A percentile compares a stretch with the other conserved stretches of the same genome.
phyloP scores from a whole-genome alignment of 2,888 invertebrate genomes.

The Plusia festucae region DNA sequence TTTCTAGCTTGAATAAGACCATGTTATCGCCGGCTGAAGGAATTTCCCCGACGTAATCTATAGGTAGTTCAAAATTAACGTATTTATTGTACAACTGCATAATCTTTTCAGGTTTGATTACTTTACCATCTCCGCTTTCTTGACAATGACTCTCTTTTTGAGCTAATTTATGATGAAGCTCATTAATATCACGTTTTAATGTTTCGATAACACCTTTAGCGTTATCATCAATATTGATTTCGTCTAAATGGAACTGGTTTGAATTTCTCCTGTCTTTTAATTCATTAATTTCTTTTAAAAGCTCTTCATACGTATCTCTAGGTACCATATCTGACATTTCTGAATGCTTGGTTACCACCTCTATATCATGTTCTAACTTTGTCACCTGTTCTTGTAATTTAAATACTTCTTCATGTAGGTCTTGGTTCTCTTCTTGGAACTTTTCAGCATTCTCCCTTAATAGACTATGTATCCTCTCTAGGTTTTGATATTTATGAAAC shows the following conservation, averaged over 20 bases:
- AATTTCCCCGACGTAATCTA: conserved; percentile 85
- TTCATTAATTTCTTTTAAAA: conserved; percentile 76
- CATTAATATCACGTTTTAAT: conserved; percentile 83
- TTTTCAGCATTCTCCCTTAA: conserved; percentile 85
- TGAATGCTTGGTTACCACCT: conserved; percentile 72
- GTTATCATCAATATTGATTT: conserved; percentile 85
- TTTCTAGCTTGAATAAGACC: conserved; percentile 84
- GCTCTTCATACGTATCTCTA: conserved; percentile 76
- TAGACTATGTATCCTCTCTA: conserved; percentile 82
- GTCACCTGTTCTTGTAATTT: conserved; percentile 85
- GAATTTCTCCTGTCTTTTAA: conserved; percentile 74
- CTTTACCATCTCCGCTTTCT: conserved; percentile 67
- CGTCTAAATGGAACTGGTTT: conserved; percentile 77
- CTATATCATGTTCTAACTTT: conserved; percentile 83
- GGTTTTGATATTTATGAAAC: conserved; percentile 84
- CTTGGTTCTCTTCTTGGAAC: conserved; percentile 87
- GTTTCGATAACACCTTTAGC: conserved; percentile 87
- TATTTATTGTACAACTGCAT: conserved; percentile 85
- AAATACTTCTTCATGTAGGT: conserved; percentile 86
- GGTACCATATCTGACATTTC: conserved; percentile 75
- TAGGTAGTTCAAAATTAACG: conserved; percentile 84
- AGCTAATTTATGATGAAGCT: conserved; percentile 78
- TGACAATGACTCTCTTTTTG: conserved; percentile 68
- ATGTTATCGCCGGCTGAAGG: conserved; percentile 79
- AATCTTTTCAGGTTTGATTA: conserved; percentile 77